Percentiles rank a stretch among this genome's conserved stretches.
These are phyloP conservation scores for Apis dorsata DNA, from an alignment of 1,140 invertebrate genomes.

Conservation along the genomic window DNA sequence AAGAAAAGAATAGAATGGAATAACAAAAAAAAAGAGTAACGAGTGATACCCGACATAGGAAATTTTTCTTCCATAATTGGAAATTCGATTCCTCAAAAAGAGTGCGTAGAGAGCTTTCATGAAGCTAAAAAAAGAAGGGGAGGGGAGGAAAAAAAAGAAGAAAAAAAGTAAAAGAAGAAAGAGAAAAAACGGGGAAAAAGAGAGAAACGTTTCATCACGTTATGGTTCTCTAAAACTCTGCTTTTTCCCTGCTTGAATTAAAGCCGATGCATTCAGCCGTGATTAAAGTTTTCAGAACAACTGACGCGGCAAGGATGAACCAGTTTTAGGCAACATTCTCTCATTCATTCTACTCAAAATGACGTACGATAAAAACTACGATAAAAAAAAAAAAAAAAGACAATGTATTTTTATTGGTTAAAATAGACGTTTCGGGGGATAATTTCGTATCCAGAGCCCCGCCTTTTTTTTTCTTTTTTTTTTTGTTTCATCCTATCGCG, in stretches of 20 bases:
- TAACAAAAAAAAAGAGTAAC: background rate
- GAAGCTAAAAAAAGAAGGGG: too few relatives aligned
- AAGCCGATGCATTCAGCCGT: background rate
- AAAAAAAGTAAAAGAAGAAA: too few relatives aligned
- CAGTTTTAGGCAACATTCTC: background rate
- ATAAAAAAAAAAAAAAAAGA: background rate
- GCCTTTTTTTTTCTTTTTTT: background rate
- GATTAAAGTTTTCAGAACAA: constrained; percentile 9
- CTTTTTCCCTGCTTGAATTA: background rate
- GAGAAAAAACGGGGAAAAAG: too few relatives aligned
- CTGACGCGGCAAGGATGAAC: background rate
- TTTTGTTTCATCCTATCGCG: too few relatives aligned
- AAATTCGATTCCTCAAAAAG: background rate
- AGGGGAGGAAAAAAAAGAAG: too few relatives aligned
- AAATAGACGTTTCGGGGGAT: too few relatives aligned
- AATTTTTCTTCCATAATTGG: background rate
- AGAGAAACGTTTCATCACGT: background rate
- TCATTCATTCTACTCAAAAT: background rate
- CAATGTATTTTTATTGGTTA: too few relatives aligned
- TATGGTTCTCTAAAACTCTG: background rate
- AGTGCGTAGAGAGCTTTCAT: background rate
- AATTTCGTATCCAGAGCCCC: too few relatives aligned
- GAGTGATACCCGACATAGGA: background rate
- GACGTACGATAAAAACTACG: background rate
- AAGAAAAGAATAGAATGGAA: background rate